Conservation (phyloP, 2,888 invertebrate species). For the Hedychridium roseum region DNA sequence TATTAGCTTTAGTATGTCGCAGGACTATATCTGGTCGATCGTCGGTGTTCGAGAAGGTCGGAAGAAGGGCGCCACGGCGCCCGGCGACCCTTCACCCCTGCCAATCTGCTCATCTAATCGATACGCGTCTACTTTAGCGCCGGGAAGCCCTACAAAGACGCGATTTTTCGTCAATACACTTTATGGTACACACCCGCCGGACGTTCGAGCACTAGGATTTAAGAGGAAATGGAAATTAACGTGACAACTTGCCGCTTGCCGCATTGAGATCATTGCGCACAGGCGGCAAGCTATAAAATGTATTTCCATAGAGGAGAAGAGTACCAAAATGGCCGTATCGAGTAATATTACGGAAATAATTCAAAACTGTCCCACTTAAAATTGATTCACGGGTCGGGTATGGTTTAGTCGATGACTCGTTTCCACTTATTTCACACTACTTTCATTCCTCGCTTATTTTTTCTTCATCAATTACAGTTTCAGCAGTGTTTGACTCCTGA, state of each 20-base stretch:
- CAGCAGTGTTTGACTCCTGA: too few species aligned
- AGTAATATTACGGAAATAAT: constrained; percentile 35
- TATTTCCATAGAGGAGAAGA: too few species aligned
- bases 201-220: too few species aligned
- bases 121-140: constrained; percentile 21
- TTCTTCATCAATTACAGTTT: too few species aligned
- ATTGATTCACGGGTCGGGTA: constrained; percentile 10
- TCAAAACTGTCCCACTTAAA: constrained; percentile 20
- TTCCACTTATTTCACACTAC: constrained; percentile 10
- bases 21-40: constrained; percentile 41
- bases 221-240: too few species aligned
- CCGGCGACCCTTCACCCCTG: constrained; percentile 32
- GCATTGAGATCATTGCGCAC: too few species aligned
- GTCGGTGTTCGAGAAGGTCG: constrained; percentile 41
- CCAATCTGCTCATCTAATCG: constrained; percentile 32
- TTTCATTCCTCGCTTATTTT: constrained; percentile 9
- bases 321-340: too few species aligned
- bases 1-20: constrained; percentile 45
- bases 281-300: too few species aligned
- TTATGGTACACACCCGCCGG: too few species aligned
- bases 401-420: constrained; percentile 10
- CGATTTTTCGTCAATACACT: too few species aligned
- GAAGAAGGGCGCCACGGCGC: constrained; percentile 38
- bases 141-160: too few species aligned
- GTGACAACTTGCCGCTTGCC: too few species aligned